These are phyloP conservation scores for Epinotia bilunana DNA, from an alignment of 2,888 invertebrate species.

Conservation along the genomic window DNA sequence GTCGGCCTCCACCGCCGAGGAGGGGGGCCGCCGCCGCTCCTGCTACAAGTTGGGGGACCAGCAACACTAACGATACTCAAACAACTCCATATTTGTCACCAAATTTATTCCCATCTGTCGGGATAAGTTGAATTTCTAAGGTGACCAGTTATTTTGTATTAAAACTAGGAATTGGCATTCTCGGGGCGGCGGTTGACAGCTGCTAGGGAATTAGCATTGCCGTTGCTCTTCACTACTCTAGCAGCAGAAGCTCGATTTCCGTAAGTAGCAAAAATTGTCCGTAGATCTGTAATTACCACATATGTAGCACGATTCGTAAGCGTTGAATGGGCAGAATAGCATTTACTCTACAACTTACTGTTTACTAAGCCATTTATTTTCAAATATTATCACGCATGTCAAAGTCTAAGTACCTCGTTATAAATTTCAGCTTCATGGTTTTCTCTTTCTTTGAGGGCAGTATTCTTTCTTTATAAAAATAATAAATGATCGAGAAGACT, in stretches of 20 bases:
- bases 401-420: too few relatives aligned
- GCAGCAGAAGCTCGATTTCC: not conserved
- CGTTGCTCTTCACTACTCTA: not conserved
- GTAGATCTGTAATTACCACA: not conserved
- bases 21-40: conserved; percentile 64
- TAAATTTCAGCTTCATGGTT: not conserved
- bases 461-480: not conserved
- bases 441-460: not conserved
- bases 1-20: conserved; percentile 66
- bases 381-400: not conserved
- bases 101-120: conserved; percentile 24
- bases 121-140: conserved; percentile 18
- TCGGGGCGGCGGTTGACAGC: conserved; percentile 3
- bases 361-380: not conserved
- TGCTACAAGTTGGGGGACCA: conserved; percentile 56
- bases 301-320: not conserved
- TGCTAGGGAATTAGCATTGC: not conserved
- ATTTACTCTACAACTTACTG: not conserved
- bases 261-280: not conserved
- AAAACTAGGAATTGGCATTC: not conserved
- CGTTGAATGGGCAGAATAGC: not conserved
- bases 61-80: conserved; percentile 4
- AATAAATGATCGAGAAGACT: not conserved
- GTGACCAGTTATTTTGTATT: not conserved
- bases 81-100: not conserved